These are phyloP conservation scores for Rhopalosiphum maidis DNA, from an alignment of 1,140 invertebrate species.

Conservation along the genomic window DNA sequence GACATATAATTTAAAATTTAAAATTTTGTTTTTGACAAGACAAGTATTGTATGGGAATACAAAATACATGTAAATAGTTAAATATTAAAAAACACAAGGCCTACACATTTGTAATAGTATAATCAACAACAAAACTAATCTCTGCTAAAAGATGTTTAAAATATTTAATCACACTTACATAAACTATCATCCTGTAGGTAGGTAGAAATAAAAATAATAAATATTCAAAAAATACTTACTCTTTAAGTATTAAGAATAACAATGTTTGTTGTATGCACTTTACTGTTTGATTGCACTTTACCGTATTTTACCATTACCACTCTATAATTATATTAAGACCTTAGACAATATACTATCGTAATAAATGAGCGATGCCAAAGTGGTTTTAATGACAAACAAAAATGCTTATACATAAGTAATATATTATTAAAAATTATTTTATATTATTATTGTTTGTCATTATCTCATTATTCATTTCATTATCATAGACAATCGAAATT, in stretches of 20 bases:
- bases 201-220: not conserved
- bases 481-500: too few relatives aligned
- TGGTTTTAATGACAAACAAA: too few relatives aligned
- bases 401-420: too few relatives aligned
- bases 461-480: too few relatives aligned
- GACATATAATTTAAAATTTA: not conserved
- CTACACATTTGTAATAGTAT: not conserved
- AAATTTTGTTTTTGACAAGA: not conserved
- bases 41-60: not conserved
- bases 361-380: too few relatives aligned
- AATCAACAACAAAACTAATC: not conserved
- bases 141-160: not conserved
- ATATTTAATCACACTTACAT: not conserved
- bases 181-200: not conserved
- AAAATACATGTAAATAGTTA: not conserved
- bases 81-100: not conserved
- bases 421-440: too few relatives aligned
- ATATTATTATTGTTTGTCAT: too few relatives aligned
- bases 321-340: too few relatives aligned
- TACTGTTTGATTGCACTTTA: too few relatives aligned
- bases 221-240: not conserved
- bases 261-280: not conserved
- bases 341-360: too few relatives aligned
- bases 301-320: too few relatives aligned
- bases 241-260: not conserved